These are phyloP conservation scores for Amphiprion clarkii DNA, from an alignment of 2,797 vertebrate genomes.

Conservation along the genomic window DNA sequence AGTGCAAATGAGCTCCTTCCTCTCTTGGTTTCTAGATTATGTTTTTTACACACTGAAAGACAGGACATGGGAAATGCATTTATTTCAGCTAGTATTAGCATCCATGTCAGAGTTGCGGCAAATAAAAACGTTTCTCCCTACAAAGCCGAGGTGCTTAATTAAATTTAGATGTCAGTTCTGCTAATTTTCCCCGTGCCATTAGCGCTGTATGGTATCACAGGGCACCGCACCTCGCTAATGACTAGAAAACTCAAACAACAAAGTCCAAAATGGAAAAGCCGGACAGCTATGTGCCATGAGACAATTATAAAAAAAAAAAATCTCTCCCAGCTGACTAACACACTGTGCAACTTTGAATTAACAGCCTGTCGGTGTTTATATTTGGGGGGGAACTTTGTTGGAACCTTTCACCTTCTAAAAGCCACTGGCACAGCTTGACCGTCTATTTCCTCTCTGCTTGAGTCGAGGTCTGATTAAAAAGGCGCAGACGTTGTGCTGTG, in stretches of 20 bases:
- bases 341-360: constrained; percentile 77
- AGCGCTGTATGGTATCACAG: constrained; percentile 45
- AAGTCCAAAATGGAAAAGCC: constrained; percentile 55
- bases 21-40: constrained; percentile 57
- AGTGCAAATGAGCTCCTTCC: constrained; percentile 86
- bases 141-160: constrained; percentile 61
- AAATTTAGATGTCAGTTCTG: constrained; percentile 52
- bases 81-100: constrained; percentile 76
- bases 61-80: constrained; percentile 45
- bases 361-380: constrained; percentile 69
- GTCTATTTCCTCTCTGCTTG: constrained; percentile 80
- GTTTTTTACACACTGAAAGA: constrained; percentile 68
- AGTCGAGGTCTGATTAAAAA: constrained; percentile 85
- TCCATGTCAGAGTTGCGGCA: constrained; percentile 33
- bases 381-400: constrained; percentile 72
- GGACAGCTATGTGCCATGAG: constrained; percentile 59
- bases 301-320: constrained; percentile 51
- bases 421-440: constrained; percentile 78
- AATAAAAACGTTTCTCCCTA: constrained; percentile 37
- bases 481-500: constrained; percentile 62
- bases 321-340: constrained; percentile 60
- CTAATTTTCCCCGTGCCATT: constrained; percentile 63
- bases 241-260: constrained; percentile 63
- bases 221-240: constrained; percentile 63
- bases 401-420: constrained; percentile 76